A percentile compares a stretch with the other conserved stretches of the same genome.
Evolutionary conservation across 2,113 vertebrate species (phyloP).

Genomic region (Elaphurus davidianus): DNA sequence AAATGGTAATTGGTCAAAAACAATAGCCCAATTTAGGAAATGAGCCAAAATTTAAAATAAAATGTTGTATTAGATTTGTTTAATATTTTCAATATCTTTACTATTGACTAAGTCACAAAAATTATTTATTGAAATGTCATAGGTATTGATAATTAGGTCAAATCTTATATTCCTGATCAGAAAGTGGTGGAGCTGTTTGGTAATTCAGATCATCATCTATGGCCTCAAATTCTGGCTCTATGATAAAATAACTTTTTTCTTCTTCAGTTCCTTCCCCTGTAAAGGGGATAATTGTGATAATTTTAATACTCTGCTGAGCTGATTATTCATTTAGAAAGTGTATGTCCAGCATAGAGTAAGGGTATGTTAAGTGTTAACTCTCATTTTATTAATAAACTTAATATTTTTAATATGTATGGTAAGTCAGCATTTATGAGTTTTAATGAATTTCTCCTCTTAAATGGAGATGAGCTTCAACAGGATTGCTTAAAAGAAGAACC

Average conservation of each 20-base stretch:
- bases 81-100: background rate
- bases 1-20: background rate
- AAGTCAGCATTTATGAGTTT: background rate
- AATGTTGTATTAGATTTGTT: background rate
- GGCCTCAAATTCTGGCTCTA: background rate
- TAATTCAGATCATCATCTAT: background rate
- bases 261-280: background rate
- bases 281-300: background rate
- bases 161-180: background rate
- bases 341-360: background rate
- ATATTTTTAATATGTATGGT: background rate
- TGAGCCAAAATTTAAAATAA: background rate
- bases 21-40: background rate
- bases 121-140: background rate
- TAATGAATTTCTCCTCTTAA: background rate
- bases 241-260: background rate
- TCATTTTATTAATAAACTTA: background rate
- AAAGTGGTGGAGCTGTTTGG: background rate
- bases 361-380: background rate
- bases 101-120: background rate
- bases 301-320: background rate
- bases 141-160: background rate
- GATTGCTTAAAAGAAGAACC: background rate
- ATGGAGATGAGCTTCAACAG: background rate
- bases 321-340: background rate